These are phyloP conservation scores for Drosophila quadrilineata DNA, from an alignment of 1,140 invertebrate genomes.

Conservation along the genomic window DNA sequence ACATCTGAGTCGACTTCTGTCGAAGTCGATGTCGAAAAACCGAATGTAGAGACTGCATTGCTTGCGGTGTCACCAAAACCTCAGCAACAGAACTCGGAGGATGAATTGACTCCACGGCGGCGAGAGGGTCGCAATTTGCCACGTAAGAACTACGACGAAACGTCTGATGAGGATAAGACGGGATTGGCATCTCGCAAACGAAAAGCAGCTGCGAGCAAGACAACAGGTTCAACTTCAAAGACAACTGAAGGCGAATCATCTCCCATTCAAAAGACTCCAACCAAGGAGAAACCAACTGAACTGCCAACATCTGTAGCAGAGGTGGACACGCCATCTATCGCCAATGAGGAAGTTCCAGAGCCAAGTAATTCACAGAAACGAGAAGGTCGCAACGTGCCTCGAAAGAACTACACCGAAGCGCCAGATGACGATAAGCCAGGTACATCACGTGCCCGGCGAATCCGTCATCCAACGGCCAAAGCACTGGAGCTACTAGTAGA, in stretches of 20 bases:
- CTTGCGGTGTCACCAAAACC: neutral
- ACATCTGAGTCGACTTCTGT: neutral
- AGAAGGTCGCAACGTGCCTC: constrained; percentile 62
- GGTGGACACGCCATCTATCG: neutral
- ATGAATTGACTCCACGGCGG: constrained; percentile 51
- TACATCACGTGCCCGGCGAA: constrained; percentile 40
- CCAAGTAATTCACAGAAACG: constrained; percentile 41
- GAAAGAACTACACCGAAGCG: constrained; percentile 65
- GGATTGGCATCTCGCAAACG: constrained; percentile 25
- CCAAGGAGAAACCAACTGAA: neutral
- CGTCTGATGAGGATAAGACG: constrained; percentile 56
- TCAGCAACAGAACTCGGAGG: constrained; percentile 20
- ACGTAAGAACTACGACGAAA: constrained; percentile 68
- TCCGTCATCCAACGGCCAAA: constrained; percentile 48
- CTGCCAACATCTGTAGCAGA: neutral
- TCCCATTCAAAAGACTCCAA: constrained; percentile 7
- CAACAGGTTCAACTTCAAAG: neutral
- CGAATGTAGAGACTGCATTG: neutral
- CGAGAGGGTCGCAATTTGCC: constrained; percentile 62
- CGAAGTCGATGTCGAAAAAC: neutral
- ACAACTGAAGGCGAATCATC: neutral
- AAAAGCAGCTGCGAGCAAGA: constrained; percentile 6
- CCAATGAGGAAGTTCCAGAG: neutral
- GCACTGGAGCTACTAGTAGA: constrained; percentile 50
- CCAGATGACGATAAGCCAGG: constrained; percentile 58